These are phyloP conservation scores for Cataglyphis hispanica DNA, from an alignment of 1,140 invertebrate species.

Conservation along the genomic window DNA sequence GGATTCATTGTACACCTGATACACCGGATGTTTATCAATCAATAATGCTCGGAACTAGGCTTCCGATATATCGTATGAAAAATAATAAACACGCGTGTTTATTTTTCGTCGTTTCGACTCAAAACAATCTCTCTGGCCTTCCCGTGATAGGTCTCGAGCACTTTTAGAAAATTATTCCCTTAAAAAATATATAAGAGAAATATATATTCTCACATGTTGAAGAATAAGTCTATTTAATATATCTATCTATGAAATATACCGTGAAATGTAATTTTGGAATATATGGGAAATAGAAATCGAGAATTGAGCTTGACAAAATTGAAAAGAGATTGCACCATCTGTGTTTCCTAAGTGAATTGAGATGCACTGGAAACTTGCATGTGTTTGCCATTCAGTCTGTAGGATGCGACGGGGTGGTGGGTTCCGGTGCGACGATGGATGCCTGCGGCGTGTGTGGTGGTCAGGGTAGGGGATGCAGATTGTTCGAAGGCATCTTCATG, in stretches of 20 bases:
- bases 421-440: conserved; percentile 88
- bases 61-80: background rate
- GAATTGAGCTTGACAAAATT: background rate
- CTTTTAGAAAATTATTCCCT: background rate
- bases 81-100: background rate
- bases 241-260: background rate
- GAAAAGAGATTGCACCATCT: background rate
- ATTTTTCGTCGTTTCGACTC: background rate
- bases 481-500: conserved; percentile 92
- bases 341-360: conserved; percentile 3
- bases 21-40: background rate
- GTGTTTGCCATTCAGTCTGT: conserved; percentile 85
- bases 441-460: conserved; percentile 89
- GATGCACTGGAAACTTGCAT: conserved; percentile 15
- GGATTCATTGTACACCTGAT: conserved; percentile 18
- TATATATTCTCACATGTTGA: background rate
- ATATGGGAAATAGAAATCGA: background rate
- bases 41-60: background rate
- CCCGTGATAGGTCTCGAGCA: background rate
- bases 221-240: too few species aligned
- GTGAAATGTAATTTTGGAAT: background rate
- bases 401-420: conserved; percentile 91
- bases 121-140: background rate
- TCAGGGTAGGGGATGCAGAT: conserved; percentile 87
- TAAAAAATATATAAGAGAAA: background rate